Evolutionary conservation across 2,888 invertebrate species (phyloP).

Genomic region (Thymelicus lineola): DNA sequence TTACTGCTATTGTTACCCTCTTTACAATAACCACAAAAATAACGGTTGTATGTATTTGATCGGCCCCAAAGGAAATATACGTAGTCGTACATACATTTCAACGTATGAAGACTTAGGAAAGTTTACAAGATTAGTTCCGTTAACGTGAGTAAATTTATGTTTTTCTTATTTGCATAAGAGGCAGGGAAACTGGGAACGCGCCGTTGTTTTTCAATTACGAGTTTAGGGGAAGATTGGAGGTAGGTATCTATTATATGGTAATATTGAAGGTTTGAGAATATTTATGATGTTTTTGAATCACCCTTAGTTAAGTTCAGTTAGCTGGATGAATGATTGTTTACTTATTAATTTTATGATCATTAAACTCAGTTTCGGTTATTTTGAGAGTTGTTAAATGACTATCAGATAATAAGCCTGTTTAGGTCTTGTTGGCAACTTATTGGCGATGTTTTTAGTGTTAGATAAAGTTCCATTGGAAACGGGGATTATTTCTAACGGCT

Average conservation of each 20-base stretch:
- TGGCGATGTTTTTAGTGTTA: no score
- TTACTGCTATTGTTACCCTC: background rate
- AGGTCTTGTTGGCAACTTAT: no score
- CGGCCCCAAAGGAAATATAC: constrained; percentile 21
- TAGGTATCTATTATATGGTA: constrained; percentile 5
- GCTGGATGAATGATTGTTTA: background rate
- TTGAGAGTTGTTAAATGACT: no score
- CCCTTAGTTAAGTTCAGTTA: background rate
- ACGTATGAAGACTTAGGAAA: constrained; percentile 3
- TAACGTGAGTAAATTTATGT: constrained; percentile 33
- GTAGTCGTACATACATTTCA: background rate
- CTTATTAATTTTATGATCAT: background rate
- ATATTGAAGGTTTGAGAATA: constrained; percentile 8
- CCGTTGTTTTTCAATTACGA: constrained; percentile 31
- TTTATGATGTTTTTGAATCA: constrained; percentile 12
- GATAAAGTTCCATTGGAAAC: no score
- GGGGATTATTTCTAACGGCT: no score
- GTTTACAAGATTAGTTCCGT: constrained; percentile 30
- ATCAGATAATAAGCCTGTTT: no score
- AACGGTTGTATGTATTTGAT: constrained; percentile 2
- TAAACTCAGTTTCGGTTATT: background rate
- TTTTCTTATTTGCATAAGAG: constrained; percentile 33
- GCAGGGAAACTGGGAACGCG: constrained; percentile 2
- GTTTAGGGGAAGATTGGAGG: constrained; percentile 3
- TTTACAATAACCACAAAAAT: constrained; percentile 17